Conservation (phyloP, 2,797 vertebrate genomes). For the Salarias fasciatus region DNA sequence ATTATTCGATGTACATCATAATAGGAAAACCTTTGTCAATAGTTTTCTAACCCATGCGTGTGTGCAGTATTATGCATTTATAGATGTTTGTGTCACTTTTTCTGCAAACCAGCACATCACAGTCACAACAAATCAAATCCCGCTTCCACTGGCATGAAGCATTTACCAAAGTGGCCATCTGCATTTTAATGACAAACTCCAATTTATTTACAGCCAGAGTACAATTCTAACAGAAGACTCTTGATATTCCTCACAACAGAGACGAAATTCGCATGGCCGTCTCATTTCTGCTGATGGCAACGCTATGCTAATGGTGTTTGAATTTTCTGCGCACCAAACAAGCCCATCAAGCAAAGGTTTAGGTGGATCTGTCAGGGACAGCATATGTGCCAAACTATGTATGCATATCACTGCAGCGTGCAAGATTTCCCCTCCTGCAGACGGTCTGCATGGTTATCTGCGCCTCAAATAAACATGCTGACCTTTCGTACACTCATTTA, state of each 20-base stretch:
- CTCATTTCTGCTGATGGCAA: slow-evolving; percentile 73
- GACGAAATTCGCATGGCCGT: slow-evolving; percentile 49
- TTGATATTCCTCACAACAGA: slow-evolving; percentile 57
- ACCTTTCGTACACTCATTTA: slow-evolving; percentile 18
- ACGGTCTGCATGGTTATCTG: slow-evolving; percentile 38
- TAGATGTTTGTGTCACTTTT: slow-evolving; percentile 21
- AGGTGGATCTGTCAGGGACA: slow-evolving; percentile 28
- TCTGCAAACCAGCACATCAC: slow-evolving; percentile 23
- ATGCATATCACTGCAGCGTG: slow-evolving; percentile 41
- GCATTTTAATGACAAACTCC: slow-evolving; percentile 70
- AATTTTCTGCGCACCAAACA: slow-evolving; percentile 65
- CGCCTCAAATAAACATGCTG: slow-evolving; percentile 25
- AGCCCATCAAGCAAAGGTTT: slow-evolving; percentile 52
- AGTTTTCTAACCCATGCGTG: slow-evolving; percentile 2
- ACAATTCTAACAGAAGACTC: slow-evolving; percentile 52
- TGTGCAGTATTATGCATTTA: neutral
- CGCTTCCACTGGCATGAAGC: slow-evolving; percentile 50
- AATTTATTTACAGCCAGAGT: slow-evolving; percentile 61
- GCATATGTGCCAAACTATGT: slow-evolving; percentile 39
- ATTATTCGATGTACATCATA: slow-evolving; percentile 43
- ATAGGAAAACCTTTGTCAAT: too few relatives aligned
- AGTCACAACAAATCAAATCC: slow-evolving; percentile 52
- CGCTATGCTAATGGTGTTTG: slow-evolving; percentile 71
- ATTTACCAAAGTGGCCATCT: slow-evolving; percentile 65
- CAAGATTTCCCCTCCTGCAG: slow-evolving; percentile 26